phyloP scores from a whole-genome alignment of 2,113 vertebrate species.

The Daubentonia madagascariensis region DNA sequence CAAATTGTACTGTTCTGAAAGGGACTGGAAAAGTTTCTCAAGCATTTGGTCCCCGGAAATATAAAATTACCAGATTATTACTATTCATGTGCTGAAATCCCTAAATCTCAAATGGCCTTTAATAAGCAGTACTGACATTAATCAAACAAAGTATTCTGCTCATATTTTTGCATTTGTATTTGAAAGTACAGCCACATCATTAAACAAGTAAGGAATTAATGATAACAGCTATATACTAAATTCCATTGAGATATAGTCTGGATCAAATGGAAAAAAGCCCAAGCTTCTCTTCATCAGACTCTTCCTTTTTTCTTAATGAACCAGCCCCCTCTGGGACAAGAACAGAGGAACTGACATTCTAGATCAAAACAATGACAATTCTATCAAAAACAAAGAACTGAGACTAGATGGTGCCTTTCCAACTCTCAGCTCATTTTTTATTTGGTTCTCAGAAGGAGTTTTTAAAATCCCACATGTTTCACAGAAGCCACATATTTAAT shows the following conservation, averaged over 20 bases:
- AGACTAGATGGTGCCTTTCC: neutral
- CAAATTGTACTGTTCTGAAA: neutral
- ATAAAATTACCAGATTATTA: neutral
- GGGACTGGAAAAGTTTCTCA: neutral
- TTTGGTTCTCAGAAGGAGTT: neutral
- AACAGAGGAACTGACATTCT: neutral
- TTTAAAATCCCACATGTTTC: neutral
- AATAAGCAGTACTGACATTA: neutral
- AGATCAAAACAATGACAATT: neutral
- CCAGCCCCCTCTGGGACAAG: neutral
- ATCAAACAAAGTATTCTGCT: neutral
- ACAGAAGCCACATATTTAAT: neutral
- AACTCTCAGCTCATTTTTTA: neutral
- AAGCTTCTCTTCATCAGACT: neutral
- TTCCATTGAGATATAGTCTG: neutral
- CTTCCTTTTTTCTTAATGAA: neutral
- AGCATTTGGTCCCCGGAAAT: neutral
- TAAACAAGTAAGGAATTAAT: neutral
- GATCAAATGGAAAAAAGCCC: neutral
- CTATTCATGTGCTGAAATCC: neutral
- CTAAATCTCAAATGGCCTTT: neutral
- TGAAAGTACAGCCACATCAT: neutral
- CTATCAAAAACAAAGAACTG: neutral
- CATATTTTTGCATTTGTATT: neutral
- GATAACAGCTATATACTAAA: neutral